These are phyloP conservation scores for Microctonus brassicae DNA, from an alignment of 2,888 invertebrate species.

Conservation along the genomic window DNA sequence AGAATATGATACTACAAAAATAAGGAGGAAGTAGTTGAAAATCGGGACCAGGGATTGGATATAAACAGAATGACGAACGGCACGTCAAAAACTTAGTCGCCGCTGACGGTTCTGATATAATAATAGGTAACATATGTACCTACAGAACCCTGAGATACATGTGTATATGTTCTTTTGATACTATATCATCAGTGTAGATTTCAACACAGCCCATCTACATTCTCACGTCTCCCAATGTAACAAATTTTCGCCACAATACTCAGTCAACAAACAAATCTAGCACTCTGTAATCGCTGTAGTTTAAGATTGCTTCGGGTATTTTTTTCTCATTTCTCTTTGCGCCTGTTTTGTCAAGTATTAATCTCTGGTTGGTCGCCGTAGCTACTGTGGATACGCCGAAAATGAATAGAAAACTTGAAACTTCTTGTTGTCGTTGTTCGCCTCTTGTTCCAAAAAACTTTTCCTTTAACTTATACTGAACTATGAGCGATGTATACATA, in stretches of 20 bases:
- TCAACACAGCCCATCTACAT: too few species aligned
- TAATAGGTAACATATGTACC: too few species aligned
- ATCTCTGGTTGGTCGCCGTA: conserved; percentile 9
- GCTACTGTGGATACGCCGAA: conserved; percentile 7
- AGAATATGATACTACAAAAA: neutral
- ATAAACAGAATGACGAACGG: conserved; percentile 34
- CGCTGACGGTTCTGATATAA: conserved; percentile 41
- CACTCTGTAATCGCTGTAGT: too few species aligned
- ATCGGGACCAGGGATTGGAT: neutral
- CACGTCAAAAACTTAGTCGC: conserved; percentile 41
- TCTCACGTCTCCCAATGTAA: too few species aligned
- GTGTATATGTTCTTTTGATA: too few species aligned
- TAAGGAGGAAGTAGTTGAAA: neutral
- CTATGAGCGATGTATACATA: neutral
- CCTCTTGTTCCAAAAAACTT: conserved; percentile 41
- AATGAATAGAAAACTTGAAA: conserved; percentile 41
- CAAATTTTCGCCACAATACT: too few species aligned
- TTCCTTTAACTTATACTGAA: conserved; percentile 45
- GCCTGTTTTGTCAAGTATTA: neutral
- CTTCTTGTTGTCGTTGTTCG: conserved; percentile 26
- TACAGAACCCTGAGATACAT: too few species aligned
- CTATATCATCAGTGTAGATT: too few species aligned
- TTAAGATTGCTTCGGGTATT: too few species aligned
- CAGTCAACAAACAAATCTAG: too few species aligned
- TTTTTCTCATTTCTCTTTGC: neutral